These are phyloP conservation scores for Scomber colias DNA, from an alignment of 2,113 vertebrate species.

Conservation along the genomic window DNA sequence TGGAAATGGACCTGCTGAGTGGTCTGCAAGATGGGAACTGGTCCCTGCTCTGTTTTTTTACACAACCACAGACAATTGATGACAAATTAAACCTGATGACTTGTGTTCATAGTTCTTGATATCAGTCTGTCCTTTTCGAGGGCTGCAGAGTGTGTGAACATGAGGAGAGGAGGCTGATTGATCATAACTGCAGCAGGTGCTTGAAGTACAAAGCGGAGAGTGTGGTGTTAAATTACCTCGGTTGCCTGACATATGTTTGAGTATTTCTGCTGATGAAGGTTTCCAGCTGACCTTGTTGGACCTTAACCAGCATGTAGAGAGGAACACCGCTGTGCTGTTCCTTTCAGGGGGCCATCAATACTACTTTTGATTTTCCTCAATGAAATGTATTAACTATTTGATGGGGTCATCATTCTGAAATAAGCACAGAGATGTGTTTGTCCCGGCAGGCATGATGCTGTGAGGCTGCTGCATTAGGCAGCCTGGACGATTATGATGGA, in stretches of 20 bases:
- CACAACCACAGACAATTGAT: neutral
- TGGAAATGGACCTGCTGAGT: slow-evolving; percentile 11
- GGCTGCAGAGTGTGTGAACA: slow-evolving; percentile 4
- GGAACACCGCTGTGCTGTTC: neutral
- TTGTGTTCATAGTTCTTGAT: neutral
- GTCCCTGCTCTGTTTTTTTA: neutral
- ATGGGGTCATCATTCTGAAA: neutral
- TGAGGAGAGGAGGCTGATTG: neutral
- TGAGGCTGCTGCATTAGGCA: slow-evolving; percentile 64
- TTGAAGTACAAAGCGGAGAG: slow-evolving; percentile 30
- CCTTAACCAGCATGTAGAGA: slow-evolving; percentile 29
- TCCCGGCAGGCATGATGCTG: slow-evolving; percentile 64
- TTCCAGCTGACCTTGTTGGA: slow-evolving; percentile 39
- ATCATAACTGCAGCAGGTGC: slow-evolving; percentile 14
- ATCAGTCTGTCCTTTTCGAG: slow-evolving; percentile 5
- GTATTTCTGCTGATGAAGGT: slow-evolving; percentile 44
- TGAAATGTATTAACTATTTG: neutral
- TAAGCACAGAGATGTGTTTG: slow-evolving; percentile 15
- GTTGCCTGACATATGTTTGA: slow-evolving; percentile 42
- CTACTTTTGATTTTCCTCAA: neutral
- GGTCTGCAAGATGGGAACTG: neutral
- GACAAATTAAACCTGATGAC: slow-evolving; percentile 21
- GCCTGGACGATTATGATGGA: slow-evolving; percentile 77
- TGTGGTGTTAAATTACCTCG: slow-evolving; percentile 39
- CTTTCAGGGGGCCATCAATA: neutral